Base-by-base conservation (phyloP, 2,888 invertebrate species). In the Cryptocephalus moraei region DNA sequence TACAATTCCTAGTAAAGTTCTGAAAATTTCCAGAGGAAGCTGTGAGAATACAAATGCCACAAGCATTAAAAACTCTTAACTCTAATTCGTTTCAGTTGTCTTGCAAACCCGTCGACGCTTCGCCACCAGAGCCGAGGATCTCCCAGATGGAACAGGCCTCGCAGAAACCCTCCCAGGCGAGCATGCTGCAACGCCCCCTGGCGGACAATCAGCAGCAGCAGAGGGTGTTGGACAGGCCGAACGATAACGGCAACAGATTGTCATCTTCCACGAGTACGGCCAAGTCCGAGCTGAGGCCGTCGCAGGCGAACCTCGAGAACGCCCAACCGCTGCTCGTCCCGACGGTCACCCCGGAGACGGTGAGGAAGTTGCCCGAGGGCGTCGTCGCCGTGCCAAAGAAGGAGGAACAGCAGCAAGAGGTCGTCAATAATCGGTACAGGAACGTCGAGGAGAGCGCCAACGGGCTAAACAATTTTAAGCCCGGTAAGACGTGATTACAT, bases 381-480 rank as follows among this genome's bases (percentile, higher is more conserved):
- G 60, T 65, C 6, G 62, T 62, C 2, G 59, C 63, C 1, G 50
- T 56, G 13, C 63, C 60, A 8, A 52, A 60, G 33, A 55, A 58
- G 14, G 49, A 56, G 31, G 60, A 63, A 31, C 55, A 58, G 8
- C 57, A 61, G 14, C 55, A 51, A 8, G 62, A 65, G 48, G 51
- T 61, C 43, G 63, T 66, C 2, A 70, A 71, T 31, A 71, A 70
- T 55, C 58, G 67, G 46, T 64, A 74, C 32, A 69, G 72, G 46
- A 72, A 73, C 56, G 72, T 49, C n/a, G 51, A 48, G 14, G 55
- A 53, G 13, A 51, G 49, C 32, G 54, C 46, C 9, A 50, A 50
- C 13, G 36, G 9, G 22, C 12, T n/a, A 10, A 31, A 32, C n/a
- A 8, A 33, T 12, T 31, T 10, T n/a, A 22, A 22, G 22, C 22